Evolutionary conservation across 92 coral and sea anemone genomes (phyloP), one percentile per base, ranked within the genome.

Genomic region (Plumapathes pennacea): DNA sequence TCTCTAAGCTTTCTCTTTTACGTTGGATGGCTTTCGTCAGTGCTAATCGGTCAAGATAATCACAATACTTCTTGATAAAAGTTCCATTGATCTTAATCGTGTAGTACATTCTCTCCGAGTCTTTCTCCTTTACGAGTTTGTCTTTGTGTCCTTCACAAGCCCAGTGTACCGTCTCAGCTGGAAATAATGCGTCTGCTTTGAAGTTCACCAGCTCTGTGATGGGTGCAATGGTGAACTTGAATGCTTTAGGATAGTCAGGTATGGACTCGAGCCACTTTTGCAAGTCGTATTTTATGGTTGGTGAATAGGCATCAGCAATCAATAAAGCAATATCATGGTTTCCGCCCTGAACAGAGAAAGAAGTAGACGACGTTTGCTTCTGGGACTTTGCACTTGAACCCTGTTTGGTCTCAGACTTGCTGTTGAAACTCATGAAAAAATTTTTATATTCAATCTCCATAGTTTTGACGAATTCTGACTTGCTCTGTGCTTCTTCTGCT

Each of bases 201-300:
- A 54, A 54, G 22, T 54, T 32, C 3, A 54, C 11, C 60, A 54
- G 40, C 20, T 54, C 18, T 15, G 60, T 33, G 6, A 54, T 54
- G 1, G 60, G 10, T 8, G 42, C 28, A 9, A 54, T 10, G 10
- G 11, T 5, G 26, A 76, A 64, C 32, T 34, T 46, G 45, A 65
- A 74, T n/a, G 82, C 58, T 26, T 74, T 74, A 11, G 82, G 82
- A 59, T 54, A 74, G 27, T 25, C 20, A 14, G 58, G 43, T 14
- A 74, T 74, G n/a, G 63, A 46, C 18, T 52, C 39, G 0, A 74
- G 55, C 82, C 82, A 68, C 45, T 32, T n/a, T n/a, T n/a, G n/a
- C n/a, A 64, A 49, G 37, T 57, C 58, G 7, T 37, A 24, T 34
- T 69, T 57, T 26, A 69, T 44, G 2, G 76, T 43, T 21, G 76